Evolutionary conservation across 2,113 vertebrate genomes (phyloP), one percentile per base, ranked within the genome.

Genomic region (Aplodontia rufa): DNA sequence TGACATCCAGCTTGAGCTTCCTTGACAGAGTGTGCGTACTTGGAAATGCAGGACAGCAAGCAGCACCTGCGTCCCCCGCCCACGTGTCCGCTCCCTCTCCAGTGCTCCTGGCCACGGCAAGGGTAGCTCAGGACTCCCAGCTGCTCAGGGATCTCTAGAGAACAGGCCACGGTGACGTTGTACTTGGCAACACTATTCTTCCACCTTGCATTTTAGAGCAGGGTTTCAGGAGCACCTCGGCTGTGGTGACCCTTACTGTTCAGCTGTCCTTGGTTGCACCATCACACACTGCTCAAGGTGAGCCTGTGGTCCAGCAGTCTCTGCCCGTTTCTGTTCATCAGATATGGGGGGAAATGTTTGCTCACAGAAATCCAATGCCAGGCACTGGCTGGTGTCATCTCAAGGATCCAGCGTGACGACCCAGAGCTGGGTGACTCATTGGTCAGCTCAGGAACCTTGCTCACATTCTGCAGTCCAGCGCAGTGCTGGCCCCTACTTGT

Each of bases 271-370:
- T 2, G n/a, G 17, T 17, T 9, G 14, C n/a, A 8, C 19, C 14
- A 19, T 8, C 19, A 5, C 5, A 6, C n/a, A n/a, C n/a, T 69
- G 6, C 6, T 6, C 35, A 19, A 3, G 19, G 66, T 6, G 8
- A 19, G 35, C 9, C n/a, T n/a, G 8, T 20, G 17, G n/a, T 35
- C 17, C 66, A n/a, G 32, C 66, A n/a, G 32, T 6, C n/a, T 69
- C 66, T 69, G 35, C n/a, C 32, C 19, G 13, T 19, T 22, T 37
- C 66, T 69, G 35, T 19, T 37, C 3, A 20, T 69, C 32, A 66
- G 30, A 30, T 35, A 66, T 2, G 24, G 30, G 16, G 30, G 30
- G 6, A 7, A 66, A 66, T 69, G 66, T 20, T n/a, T n/a, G 66
- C 66, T 58, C 22, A 24, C 55, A 37, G 35, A 69, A 69, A 37